Conservation (phyloP, 2,797 vertebrate genomes). For the Lates japonicus region DNA sequence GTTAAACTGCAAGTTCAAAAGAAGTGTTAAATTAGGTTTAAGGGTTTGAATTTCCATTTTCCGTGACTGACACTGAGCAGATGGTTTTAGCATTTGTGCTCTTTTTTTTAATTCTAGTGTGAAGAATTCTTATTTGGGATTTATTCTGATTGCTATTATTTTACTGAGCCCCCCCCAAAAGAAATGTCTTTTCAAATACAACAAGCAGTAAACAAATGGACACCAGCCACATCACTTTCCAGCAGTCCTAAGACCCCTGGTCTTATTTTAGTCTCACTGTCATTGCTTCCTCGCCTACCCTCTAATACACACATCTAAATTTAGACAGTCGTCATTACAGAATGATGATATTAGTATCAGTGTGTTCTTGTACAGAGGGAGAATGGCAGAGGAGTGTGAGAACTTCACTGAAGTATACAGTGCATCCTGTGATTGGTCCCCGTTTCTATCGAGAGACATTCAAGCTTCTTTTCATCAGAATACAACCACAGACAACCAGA, state of each 20-base stretch:
- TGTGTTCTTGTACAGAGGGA: conserved; percentile 31
- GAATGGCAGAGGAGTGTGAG: conserved; percentile 25
- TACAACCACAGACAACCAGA: conserved; percentile 31
- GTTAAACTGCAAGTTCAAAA: conserved; percentile 1
- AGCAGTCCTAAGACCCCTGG: conserved; percentile 26
- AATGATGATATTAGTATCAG: conserved; percentile 47
- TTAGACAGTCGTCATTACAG: conserved; percentile 58
- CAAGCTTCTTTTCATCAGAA: conserved; percentile 17
- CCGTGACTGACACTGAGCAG: not conserved
- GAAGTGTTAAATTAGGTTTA: not conserved
- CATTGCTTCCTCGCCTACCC: conserved; percentile 44
- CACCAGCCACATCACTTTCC: conserved; percentile 3
- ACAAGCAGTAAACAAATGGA: conserved; percentile 36
- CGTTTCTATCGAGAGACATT: conserved; percentile 17
- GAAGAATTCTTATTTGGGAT: not conserved
- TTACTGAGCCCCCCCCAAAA: not conserved
- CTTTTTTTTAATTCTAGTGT: not conserved
- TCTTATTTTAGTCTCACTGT: conserved; percentile 70
- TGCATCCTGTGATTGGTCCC: conserved; percentile 36
- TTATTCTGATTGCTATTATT: conserved; percentile 3
- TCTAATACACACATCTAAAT: conserved; percentile 67
- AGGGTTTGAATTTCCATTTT: not conserved
- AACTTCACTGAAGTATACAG: conserved; percentile 18
- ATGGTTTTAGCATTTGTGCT: conserved; percentile 8
- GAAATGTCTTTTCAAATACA: not conserved